These are phyloP conservation scores for Chaetodon trifascialis DNA, from an alignment of 2,113 vertebrate genomes.

Conservation along the genomic window DNA sequence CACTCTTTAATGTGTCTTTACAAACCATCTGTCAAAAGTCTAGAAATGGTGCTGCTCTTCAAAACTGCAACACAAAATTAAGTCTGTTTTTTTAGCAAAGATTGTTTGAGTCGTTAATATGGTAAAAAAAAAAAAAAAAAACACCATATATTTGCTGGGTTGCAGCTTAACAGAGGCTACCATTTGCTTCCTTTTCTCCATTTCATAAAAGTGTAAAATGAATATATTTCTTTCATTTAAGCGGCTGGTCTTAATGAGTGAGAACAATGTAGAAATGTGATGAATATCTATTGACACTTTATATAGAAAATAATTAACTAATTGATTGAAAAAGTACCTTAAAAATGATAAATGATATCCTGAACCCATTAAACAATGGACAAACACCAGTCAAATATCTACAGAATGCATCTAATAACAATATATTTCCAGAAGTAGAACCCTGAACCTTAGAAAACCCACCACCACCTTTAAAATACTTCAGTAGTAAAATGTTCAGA, in stretches of 20 bases:
- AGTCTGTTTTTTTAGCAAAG: background rate
- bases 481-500: background rate
- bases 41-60: background rate
- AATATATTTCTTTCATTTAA: background rate
- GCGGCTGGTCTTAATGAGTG: background rate
- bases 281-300: background rate
- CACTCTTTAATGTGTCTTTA: no score
- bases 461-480: background rate
- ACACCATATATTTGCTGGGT: background rate
- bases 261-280: background rate
- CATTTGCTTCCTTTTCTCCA: background rate
- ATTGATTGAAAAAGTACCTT: background rate
- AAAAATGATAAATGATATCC: background rate
- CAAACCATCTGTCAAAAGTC: background rate
- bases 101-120: background rate
- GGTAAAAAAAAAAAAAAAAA: constrained; percentile 1
- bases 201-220: background rate
- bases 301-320: background rate
- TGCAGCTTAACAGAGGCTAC: background rate
- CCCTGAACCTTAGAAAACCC: background rate
- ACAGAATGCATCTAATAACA: background rate
- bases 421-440: constrained; percentile 1
- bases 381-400: background rate
- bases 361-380: background rate
- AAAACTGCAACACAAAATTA: background rate